Conservation (phyloP, 1,140 invertebrate genomes). For the Neodiprion pinetum region DNA sequence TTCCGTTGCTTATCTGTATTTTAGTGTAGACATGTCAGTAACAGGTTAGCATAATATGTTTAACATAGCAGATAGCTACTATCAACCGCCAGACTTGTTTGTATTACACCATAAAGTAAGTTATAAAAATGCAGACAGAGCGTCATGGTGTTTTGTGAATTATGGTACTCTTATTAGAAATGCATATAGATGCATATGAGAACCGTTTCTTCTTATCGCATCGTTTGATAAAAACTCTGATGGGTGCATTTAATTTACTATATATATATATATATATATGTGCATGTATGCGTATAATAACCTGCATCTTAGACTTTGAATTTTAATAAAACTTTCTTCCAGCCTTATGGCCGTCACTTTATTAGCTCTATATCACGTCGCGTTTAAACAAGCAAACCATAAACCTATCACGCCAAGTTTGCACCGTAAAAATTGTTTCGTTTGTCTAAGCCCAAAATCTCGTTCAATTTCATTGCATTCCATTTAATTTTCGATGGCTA, state of each 20-base stretch:
- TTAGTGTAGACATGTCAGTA: conserved; percentile 45
- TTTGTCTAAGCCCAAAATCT: neutral
- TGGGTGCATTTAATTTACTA: neutral
- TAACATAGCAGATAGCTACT: conserved; percentile 59
- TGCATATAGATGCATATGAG: conserved; percentile 33
- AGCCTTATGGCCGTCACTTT: neutral
- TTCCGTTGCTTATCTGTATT: conserved; percentile 50
- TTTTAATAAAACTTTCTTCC: neutral
- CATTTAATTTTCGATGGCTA: neutral
- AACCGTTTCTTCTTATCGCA: conserved; percentile 1
- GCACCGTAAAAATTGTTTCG: neutral
- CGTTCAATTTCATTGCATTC: neutral
- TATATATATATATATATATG: neutral
- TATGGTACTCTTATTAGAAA: conserved; percentile 54
- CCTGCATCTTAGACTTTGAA: neutral
- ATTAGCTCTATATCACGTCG: neutral
- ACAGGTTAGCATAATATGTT: conserved; percentile 53
- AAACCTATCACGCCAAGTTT: neutral
- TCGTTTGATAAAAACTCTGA: conserved; percentile 2
- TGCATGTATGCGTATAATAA: no score
- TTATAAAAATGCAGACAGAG: conserved; percentile 56
- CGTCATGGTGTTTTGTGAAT: conserved; percentile 53
- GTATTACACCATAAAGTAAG: conserved; percentile 53
- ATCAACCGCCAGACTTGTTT: conserved; percentile 54
- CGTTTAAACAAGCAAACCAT: neutral